phyloP scores from a whole-genome alignment of 2,113 vertebrate species.

The Neotoma lepida region DNA sequence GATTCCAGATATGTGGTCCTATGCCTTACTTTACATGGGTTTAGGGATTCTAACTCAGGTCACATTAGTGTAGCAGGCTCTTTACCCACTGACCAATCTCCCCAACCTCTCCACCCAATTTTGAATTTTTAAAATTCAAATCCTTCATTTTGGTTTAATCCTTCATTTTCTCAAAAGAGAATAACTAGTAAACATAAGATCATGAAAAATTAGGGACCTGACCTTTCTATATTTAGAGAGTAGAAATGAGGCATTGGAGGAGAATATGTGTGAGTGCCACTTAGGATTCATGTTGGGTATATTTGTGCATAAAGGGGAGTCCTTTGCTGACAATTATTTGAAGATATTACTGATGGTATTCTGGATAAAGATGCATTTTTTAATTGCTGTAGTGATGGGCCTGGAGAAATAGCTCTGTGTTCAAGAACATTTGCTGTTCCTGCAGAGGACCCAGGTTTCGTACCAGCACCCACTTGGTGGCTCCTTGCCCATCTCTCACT shows the following conservation, averaged over 20 bases:
- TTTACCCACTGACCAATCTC: too few species aligned
- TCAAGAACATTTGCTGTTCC: background rate
- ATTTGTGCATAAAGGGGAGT: background rate
- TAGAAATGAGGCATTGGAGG: background rate
- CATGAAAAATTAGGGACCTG: background rate
- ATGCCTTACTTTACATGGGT: too few species aligned
- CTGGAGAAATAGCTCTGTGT: background rate
- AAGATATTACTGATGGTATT: background rate
- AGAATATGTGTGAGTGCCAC: background rate
- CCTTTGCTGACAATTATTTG: background rate
- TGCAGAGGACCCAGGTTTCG: too few species aligned
- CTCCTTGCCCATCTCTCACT: background rate
- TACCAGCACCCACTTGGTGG: too few species aligned
- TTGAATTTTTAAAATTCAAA: background rate
- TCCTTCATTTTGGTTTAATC: background rate
- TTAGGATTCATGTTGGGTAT: background rate
- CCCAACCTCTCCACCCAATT: background rate
- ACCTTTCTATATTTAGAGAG: background rate
- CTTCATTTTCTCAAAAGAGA: background rate
- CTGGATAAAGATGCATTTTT: background rate
- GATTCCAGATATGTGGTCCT: too few species aligned
- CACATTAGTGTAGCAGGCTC: background rate
- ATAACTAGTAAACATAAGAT: background rate
- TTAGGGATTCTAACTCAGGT: too few species aligned
- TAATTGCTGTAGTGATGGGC: background rate